Evolutionary conservation across 2,797 vertebrate genomes (phyloP).

Genomic region (Myiothlypis coronata): DNA sequence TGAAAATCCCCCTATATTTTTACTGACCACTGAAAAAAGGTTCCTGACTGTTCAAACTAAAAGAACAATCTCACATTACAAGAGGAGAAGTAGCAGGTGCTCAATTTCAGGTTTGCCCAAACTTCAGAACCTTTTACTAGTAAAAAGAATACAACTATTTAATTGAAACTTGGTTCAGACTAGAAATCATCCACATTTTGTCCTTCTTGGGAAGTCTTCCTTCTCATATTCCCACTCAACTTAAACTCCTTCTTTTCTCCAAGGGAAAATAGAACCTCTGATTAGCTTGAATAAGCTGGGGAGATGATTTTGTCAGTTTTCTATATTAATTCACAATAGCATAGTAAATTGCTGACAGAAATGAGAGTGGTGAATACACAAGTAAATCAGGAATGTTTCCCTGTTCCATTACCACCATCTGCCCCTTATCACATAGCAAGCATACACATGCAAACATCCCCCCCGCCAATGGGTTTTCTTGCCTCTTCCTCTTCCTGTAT

Average conservation of each 20-base stretch:
- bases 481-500: neutral
- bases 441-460: neutral
- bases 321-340: neutral
- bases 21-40: neutral
- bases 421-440: neutral
- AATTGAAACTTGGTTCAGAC: neutral
- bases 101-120: neutral
- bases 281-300: neutral
- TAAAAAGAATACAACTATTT: neutral
- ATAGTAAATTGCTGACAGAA: neutral
- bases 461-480: neutral
- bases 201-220: neutral
- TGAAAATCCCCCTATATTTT: fast-evolving
- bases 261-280: neutral
- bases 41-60: neutral
- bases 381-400: neutral
- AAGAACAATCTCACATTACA: neutral
- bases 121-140: neutral
- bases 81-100: neutral
- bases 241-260: neutral
- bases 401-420: neutral
- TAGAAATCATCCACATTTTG: neutral
- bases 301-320: neutral
- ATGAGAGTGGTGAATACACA: neutral
- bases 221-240: neutral